phyloP scores from a whole-genome alignment of 2,888 invertebrate species.

The Aphrophora alni region DNA sequence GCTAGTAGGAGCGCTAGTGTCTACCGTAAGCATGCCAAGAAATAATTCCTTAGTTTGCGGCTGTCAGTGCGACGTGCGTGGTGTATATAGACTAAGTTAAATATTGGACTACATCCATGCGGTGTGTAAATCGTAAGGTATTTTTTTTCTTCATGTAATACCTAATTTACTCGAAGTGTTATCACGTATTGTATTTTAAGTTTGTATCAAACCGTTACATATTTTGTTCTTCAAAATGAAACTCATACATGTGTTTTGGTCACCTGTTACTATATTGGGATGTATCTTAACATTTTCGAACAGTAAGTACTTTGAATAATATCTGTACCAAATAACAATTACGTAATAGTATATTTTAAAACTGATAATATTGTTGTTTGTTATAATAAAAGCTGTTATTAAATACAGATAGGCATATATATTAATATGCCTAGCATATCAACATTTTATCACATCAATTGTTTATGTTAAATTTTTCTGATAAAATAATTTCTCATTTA shows the following conservation, averaged over 20 bases:
- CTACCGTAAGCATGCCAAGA: constrained; percentile 1
- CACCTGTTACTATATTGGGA: background rate
- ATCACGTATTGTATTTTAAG: background rate
- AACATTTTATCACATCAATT: no score
- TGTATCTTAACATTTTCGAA: background rate
- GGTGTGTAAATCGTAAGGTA: background rate
- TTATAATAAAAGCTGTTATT: no score
- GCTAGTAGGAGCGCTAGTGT: background rate
- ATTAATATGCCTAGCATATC: no score
- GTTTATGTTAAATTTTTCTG: no score
- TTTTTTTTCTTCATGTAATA: background rate
- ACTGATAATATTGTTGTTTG: no score
- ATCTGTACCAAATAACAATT: no score
- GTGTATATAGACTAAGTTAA: background rate
- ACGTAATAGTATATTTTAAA: no score
- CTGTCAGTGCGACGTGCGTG: background rate
- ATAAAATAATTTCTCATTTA: no score
- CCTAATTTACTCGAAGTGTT: no score
- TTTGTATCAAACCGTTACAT: no score
- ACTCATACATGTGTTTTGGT: background rate
- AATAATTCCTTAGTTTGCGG: background rate
- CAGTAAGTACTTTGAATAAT: background rate
- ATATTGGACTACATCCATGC: background rate
- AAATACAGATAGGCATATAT: no score
- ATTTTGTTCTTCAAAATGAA: background rate